Evolutionary conservation across 2,797 vertebrate species (phyloP).

Genomic region (Botia kubotai): DNA sequence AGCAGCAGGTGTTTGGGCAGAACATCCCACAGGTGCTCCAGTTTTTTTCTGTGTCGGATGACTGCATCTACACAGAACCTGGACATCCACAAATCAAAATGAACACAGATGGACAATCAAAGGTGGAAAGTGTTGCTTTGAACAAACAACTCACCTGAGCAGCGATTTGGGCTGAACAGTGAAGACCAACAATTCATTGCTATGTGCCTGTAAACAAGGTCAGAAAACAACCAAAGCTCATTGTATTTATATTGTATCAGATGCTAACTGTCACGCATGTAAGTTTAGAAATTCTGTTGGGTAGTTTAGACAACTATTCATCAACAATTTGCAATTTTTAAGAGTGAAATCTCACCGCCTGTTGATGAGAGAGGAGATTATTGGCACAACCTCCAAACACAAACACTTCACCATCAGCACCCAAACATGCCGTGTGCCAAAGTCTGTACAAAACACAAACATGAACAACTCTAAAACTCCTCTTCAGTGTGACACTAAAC

Average conservation of each 20-base stretch:
- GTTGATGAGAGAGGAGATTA: slow-evolving; percentile 90
- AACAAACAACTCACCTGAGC: slow-evolving; percentile 81
- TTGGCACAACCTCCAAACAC: slow-evolving; percentile 97
- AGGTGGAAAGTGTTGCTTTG: not conserved
- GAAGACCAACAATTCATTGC: slow-evolving; percentile 91
- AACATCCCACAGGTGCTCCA: slow-evolving; percentile 88
- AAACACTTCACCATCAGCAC: slow-evolving; percentile 93
- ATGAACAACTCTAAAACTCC: not conserved
- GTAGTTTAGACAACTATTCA: not conserved
- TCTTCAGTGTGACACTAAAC: not conserved
- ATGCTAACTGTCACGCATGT: not conserved
- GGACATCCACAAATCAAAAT: slow-evolving; percentile 17
- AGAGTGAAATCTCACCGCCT: slow-evolving; percentile 83
- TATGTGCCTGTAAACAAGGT: slow-evolving; percentile 85
- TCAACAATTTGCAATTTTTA: not conserved
- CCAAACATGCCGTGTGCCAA: slow-evolving; percentile 94
- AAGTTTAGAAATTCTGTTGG: not conserved
- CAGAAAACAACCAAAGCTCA: not conserved
- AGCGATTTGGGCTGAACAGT: slow-evolving; percentile 93
- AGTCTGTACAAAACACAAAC: slow-evolving; percentile 74
- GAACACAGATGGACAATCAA: not conserved
- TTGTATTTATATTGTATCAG: not conserved
- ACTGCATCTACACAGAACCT: slow-evolving; percentile 90
- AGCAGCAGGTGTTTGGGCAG: slow-evolving; percentile 93
- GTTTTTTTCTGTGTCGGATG: slow-evolving; percentile 84